A percentile compares a stretch with the other conserved stretches of the same genome.
These are phyloP conservation scores for Osmoderma eremita DNA, from an alignment of 2,888 invertebrate species.

Conservation along the genomic window DNA sequence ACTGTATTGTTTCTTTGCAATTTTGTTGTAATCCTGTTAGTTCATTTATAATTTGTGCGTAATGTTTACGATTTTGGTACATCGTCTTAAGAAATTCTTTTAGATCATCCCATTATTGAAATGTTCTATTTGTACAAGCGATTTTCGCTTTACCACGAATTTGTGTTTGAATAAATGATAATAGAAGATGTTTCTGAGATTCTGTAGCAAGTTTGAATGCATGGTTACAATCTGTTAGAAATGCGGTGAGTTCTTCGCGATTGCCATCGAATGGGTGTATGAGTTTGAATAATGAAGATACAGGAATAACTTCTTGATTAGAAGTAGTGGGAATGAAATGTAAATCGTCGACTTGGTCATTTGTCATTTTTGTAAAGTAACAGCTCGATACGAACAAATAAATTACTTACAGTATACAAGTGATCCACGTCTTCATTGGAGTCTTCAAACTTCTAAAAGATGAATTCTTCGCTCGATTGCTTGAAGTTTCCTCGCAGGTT, in stretches of 20 bases:
- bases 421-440: too few species aligned
- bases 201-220: constrained; percentile 27
- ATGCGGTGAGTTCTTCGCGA: constrained; percentile 30
- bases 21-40: constrained; percentile 24
- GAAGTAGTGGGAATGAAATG: not conserved
- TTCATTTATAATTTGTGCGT: constrained; percentile 29
- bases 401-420: too few species aligned
- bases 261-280: constrained; percentile 14
- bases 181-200: constrained; percentile 26
- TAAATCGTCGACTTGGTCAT: too few species aligned
- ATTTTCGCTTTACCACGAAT: constrained; percentile 36
- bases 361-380: too few species aligned
- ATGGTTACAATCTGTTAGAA: constrained; percentile 34
- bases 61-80: constrained; percentile 27
- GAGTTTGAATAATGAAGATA: constrained; percentile 23
- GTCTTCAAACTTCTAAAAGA: too few species aligned
- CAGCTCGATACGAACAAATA: too few species aligned
- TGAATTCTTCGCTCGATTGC: too few species aligned
- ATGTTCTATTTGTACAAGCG: constrained; percentile 31
- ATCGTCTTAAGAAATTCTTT: constrained; percentile 32
- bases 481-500: too few species aligned
- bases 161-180: constrained; percentile 37
- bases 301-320: constrained; percentile 12
- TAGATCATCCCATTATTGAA: constrained; percentile 12
- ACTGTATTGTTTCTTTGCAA: constrained; percentile 26